Evolutionary conservation across 2,113 vertebrate species (phyloP), one percentile per base, ranked within the genome.

Genomic region (Eudyptes chrysolophus): DNA sequence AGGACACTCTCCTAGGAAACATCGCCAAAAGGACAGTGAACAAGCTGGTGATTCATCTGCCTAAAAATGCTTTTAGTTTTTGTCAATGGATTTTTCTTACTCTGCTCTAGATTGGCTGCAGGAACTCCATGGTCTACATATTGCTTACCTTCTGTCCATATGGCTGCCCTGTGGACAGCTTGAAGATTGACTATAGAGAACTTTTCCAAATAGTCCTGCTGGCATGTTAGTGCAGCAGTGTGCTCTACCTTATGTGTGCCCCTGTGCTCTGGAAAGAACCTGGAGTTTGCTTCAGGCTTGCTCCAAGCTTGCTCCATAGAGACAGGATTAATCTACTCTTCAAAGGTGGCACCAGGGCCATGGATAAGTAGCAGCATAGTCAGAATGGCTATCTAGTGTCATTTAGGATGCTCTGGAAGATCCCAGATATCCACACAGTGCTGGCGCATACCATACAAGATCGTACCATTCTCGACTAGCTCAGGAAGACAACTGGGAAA

Each of bases 41-140:
- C 57, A 94, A 84, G 57, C 34, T 82, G 81, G 48, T 93, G 72
- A 82, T 62, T 68, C 87, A 84, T 89, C 84, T 87, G 77, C 68
- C n/a, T 48, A 60, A 78, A 88, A 81, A 82, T 72, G 48, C 3
- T 79, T 89, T 89, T 76, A 36, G 48, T 71, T 82, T 90, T 82
- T 84, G 20, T 84, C 72, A 61, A 20, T 30, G 21, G 2, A 0
- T 60, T 91, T 96, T 94, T 87, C 46, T 68, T 52, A 22, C 26
- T 89, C 38, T 44, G 26, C 48, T 79, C 44, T 69, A 60, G 84
- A 79, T 13, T 85, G 66, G 57, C 84, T 87, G 32, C 61, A 85
- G 44, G 62, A 44, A 87, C 3, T 93, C 19, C 27, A 13, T 36
- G 40, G 86, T 84, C 78, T 60, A 49, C 81, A 79, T 85, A 91